Percentiles rank a stretch among this genome's conserved stretches.
Conservation (phyloP, 2,113 vertebrate genomes). For the Chaetodon trifascialis region DNA sequence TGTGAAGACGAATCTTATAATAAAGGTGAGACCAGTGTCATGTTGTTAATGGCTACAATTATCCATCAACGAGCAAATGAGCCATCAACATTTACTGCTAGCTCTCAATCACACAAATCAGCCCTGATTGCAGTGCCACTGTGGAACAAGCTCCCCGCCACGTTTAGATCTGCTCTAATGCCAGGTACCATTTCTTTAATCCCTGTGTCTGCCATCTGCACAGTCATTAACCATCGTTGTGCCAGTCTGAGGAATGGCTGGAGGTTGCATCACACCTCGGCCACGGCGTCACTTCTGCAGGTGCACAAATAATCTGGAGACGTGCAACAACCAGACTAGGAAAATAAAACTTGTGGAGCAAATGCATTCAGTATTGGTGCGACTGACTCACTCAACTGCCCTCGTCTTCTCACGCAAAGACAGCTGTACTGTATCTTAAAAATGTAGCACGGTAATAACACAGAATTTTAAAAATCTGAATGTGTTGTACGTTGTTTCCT, state of each 20-base stretch:
- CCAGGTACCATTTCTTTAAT: constrained; percentile 43
- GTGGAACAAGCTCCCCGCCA: constrained; percentile 44
- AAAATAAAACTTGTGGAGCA: neutral
- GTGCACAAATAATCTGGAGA: neutral
- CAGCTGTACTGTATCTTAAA: too few species aligned
- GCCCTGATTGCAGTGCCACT: constrained; percentile 55
- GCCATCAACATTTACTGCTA: constrained; percentile 71
- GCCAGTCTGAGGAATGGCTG: constrained; percentile 17
- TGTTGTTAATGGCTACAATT: constrained; percentile 77
- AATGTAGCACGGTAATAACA: too few species aligned
- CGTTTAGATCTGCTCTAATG: constrained; percentile 48
- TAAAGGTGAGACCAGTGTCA: constrained; percentile 75
- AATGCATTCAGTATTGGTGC: too few species aligned
- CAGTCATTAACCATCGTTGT: constrained; percentile 32
- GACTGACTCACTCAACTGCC: too few species aligned
- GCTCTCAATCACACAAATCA: constrained; percentile 72
- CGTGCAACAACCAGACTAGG: neutral
- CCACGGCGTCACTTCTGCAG: neutral
- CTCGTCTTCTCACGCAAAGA: too few species aligned
- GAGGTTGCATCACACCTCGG: constrained; percentile 20
- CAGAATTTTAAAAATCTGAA: too few species aligned
- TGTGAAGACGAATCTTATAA: constrained; percentile 61
- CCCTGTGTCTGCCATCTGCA: constrained; percentile 34
- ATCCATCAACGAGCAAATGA: constrained; percentile 76
- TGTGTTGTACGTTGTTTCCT: too few species aligned